phyloP scores from a whole-genome alignment of 1,140 invertebrate species.

The Magallana gigas region DNA sequence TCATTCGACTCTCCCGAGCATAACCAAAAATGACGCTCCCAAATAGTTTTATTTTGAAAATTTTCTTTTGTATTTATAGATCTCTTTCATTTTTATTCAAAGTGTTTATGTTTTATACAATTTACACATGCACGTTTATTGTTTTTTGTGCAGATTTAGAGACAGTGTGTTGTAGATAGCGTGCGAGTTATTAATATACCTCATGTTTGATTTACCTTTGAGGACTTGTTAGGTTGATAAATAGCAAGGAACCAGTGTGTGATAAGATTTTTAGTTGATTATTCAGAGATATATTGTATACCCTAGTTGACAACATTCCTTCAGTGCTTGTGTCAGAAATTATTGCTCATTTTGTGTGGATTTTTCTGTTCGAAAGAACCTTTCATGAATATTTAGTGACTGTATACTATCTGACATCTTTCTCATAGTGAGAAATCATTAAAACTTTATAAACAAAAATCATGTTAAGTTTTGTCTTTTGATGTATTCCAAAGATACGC shows the following conservation, averaged over 20 bases:
- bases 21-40: too few species aligned
- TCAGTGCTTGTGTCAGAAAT: not conserved
- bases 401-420: not conserved
- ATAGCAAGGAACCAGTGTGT: not conserved
- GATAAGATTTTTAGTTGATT: constrained; percentile 22
- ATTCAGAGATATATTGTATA: constrained; percentile 10
- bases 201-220: not conserved
- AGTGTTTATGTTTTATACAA: too few species aligned
- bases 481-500: too few species aligned
- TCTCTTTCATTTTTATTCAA: not conserved
- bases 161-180: too few species aligned
- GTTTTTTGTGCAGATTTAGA: not conserved
- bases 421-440: constrained; percentile 17
- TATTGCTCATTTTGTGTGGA: not conserved
- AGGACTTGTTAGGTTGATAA: not conserved
- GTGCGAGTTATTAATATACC: too few species aligned
- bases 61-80: not conserved
- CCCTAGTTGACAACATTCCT: not conserved
- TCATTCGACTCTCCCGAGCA: not conserved
- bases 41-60: too few species aligned
- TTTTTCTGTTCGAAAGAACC: not conserved
- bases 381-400: not conserved
- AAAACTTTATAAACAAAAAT: not conserved
- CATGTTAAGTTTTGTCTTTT: too few species aligned
- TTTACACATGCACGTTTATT: not conserved